Conservation (phyloP, 2,113 vertebrate genomes). For the Neomonachus schauinslandi region DNA sequence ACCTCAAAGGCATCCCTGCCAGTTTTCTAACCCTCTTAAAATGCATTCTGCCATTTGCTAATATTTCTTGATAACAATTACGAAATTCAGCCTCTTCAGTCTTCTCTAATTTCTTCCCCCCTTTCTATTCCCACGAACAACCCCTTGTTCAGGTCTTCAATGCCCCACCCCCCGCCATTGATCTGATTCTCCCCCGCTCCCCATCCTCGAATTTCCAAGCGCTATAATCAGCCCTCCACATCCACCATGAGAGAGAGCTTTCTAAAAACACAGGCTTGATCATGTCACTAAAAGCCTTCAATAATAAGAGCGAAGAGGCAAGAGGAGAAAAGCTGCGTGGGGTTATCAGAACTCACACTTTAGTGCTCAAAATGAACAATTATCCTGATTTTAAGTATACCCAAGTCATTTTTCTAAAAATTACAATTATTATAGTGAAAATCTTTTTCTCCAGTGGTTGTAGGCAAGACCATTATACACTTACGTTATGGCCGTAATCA, state of each 20-base stretch:
- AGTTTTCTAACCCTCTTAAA: slow-evolving; percentile 19
- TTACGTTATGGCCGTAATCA: not conserved
- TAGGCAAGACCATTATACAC: not conserved
- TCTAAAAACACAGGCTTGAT: slow-evolving; percentile 74
- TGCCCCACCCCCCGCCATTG: not conserved
- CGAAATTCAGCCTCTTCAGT: slow-evolving; percentile 14
- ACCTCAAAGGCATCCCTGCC: not conserved
- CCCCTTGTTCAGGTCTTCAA: not conserved
- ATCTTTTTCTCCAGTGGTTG: slow-evolving; percentile 11
- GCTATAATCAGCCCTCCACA: slow-evolving; percentile 63
- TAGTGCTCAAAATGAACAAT: slow-evolving; percentile 71
- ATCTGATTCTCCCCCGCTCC: not conserved
- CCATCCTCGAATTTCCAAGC: not conserved
- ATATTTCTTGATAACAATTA: slow-evolving; percentile 44
- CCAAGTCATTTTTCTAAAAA: slow-evolving; percentile 69
- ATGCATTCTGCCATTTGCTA: slow-evolving; percentile 1
- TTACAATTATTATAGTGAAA: slow-evolving; percentile 30
- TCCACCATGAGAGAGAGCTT: slow-evolving; percentile 54
- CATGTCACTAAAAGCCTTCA: slow-evolving; percentile 69
- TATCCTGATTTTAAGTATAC: slow-evolving; percentile 74
- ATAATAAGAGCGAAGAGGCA: slow-evolving; percentile 65
- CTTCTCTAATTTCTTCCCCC: not conserved
- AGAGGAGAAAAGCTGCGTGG: slow-evolving; percentile 56
- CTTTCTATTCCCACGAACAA: not conserved
- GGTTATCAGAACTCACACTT: slow-evolving; percentile 68